Conservation (phyloP, 2,888 invertebrate species). For the Lordiphosa fenestrarum region DNA sequence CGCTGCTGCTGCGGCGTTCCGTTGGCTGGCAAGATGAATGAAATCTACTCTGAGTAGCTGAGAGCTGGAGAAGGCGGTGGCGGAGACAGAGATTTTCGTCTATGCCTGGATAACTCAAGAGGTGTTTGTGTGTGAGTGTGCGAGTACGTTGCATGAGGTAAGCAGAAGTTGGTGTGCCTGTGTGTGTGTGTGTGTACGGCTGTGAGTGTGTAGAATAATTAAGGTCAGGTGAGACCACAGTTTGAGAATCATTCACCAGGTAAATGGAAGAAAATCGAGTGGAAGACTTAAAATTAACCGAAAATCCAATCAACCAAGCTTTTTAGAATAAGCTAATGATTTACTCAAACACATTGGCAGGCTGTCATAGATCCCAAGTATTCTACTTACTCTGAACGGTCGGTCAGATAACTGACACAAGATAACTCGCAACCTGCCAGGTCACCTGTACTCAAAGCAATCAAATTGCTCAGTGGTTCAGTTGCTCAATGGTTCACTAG, state of each 20-base stretch:
- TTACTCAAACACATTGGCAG: too few relatives aligned
- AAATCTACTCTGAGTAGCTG: slow-evolving; percentile 52
- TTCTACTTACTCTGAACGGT: too few relatives aligned
- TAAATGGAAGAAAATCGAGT: neutral
- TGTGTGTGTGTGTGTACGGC: slow-evolving; percentile 40
- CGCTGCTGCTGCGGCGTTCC: slow-evolving; percentile 38
- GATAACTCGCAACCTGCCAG: too few relatives aligned
- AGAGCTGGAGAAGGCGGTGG: neutral
- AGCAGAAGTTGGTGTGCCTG: slow-evolving; percentile 53
- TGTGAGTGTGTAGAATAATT: slow-evolving; percentile 49
- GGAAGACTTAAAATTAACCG: too few relatives aligned
- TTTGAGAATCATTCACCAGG: slow-evolving; percentile 23
- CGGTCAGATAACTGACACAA: too few relatives aligned
- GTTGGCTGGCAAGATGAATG: slow-evolving; percentile 70
- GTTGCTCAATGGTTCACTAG: too few relatives aligned
- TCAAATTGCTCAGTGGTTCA: too few relatives aligned
- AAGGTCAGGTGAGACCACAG: slow-evolving; percentile 34
- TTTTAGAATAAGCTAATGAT: too few relatives aligned
- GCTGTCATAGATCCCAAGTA: too few relatives aligned
- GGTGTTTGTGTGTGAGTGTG: slow-evolving; percentile 18
- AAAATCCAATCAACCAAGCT: too few relatives aligned
- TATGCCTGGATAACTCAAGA: slow-evolving; percentile 64
- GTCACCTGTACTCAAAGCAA: too few relatives aligned
- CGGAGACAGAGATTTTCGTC: slow-evolving; percentile 18
- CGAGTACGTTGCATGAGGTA: slow-evolving; percentile 67